Conservation (phyloP, 2,888 invertebrate genomes). For the Cheilosia vernalis region DNA sequence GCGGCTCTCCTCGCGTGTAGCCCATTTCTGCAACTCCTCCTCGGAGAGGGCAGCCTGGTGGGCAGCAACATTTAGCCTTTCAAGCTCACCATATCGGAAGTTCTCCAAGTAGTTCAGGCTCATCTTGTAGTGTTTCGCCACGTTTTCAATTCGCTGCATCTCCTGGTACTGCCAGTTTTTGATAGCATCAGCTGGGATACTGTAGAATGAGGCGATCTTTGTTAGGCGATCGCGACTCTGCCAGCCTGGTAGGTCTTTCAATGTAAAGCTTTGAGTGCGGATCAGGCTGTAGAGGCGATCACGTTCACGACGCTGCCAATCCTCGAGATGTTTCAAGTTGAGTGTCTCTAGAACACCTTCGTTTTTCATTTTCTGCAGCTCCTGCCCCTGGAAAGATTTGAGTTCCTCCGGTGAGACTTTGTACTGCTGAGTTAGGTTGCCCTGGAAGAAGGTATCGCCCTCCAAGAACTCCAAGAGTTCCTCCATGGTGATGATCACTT, state of each 20-base stretch:
- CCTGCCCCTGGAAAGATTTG: slow-evolving; percentile 78
- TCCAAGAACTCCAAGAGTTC: slow-evolving; percentile 79
- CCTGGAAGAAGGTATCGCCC: slow-evolving; percentile 78
- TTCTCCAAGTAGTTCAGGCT: slow-evolving; percentile 79
- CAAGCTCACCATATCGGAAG: slow-evolving; percentile 80
- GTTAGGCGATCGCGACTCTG: slow-evolving; percentile 79
- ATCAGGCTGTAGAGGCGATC: slow-evolving; percentile 81
- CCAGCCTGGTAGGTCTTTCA: slow-evolving; percentile 79
- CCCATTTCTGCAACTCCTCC: slow-evolving; percentile 77
- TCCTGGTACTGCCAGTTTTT: slow-evolving; percentile 80
- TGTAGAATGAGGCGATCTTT: slow-evolving; percentile 77
- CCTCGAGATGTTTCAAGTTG: slow-evolving; percentile 77
- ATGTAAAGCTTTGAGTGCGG: slow-evolving; percentile 79
- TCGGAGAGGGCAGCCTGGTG: slow-evolving; percentile 78
- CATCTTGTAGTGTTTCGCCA: slow-evolving; percentile 79
- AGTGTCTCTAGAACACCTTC: slow-evolving; percentile 79
- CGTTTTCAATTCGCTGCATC: slow-evolving; percentile 78
- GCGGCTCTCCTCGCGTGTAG: slow-evolving; percentile 76
- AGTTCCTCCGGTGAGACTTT: slow-evolving; percentile 77
- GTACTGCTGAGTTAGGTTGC: slow-evolving; percentile 78
- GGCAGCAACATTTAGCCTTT: slow-evolving; percentile 78
- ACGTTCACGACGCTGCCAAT: slow-evolving; percentile 80
- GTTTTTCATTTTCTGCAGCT: slow-evolving; percentile 76
- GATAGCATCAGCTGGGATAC: slow-evolving; percentile 77
- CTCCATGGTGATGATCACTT: slow-evolving; percentile 78